Conservation (phyloP, 2,113 vertebrate species). For the Porphyrio hochstetteri region DNA sequence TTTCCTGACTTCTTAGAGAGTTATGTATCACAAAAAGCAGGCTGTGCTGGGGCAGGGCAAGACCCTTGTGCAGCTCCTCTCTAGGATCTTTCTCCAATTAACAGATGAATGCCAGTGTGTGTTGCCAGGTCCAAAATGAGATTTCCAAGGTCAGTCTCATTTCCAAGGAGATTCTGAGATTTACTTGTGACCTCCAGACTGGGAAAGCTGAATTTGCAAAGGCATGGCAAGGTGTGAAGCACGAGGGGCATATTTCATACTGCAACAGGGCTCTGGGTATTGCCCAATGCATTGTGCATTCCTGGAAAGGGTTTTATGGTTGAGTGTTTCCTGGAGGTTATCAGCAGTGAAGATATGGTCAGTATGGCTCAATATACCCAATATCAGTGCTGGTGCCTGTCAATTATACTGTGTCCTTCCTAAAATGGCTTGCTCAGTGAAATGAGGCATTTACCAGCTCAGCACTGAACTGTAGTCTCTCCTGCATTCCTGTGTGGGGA, state of each 20-base stretch:
- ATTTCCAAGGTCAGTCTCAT: no score
- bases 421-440: slow-evolving; percentile 43
- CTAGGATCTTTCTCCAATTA: background rate
- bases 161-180: background rate
- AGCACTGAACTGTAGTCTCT: slow-evolving; percentile 17
- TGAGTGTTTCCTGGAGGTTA: background rate
- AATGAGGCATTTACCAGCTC: slow-evolving; percentile 46
- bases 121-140: background rate
- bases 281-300: background rate
- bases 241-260: rapidly evolving
- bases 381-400: background rate
- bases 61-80: background rate
- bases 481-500: slow-evolving; percentile 11
- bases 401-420: background rate
- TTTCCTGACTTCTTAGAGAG: slow-evolving; percentile 29
- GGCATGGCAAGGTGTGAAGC: background rate
- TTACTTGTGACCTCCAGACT: background rate
- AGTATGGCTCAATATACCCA: background rate
- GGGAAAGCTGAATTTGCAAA: background rate
- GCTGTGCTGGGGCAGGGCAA: background rate
- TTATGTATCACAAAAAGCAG: background rate
- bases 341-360: background rate
- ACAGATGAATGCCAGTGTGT: background rate
- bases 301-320: background rate
- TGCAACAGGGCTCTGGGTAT: background rate